Base-by-base conservation (phyloP, 64 coral and sea anemone genomes). In the Porites lutea region DNA sequence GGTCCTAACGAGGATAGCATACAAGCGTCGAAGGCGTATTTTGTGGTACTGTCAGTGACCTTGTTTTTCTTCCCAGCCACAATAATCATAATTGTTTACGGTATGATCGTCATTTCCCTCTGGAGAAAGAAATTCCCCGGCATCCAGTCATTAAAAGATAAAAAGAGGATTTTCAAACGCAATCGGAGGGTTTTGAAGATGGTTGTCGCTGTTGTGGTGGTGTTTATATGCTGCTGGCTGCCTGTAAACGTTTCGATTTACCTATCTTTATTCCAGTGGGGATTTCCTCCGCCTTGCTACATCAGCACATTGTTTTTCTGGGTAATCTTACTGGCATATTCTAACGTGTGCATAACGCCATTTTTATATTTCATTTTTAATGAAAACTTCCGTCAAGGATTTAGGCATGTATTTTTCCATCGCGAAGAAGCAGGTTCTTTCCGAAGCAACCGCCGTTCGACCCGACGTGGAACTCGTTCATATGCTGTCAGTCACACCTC, bases 151-250 rank as follows among this genome's bases (percentile, higher is more conserved):
- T 52, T 71, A 15, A 82, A 78, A 72, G 89, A 72, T 11, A 82
- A 72, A 48, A 91, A 82, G 43, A 82, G 89, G 47, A 54, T 79
- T 37, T 64, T 65, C 20, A 72, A 44, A 59, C 78, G 82, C 57
- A 91, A 91, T 79, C 80, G 89, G 37, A 91, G 72, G 11, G 89
- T 91, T 2, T 83, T 91, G 22, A 70, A 20, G 58, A 91, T 91
- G 89, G 44, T 91, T 5, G 79, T 91, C 8, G 82, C 68, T n/a
- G 76, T 92, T 19, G 82, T 92, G 10, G 11, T 87, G 15, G 60
- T 92, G 4, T 92, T 92, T 53, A 21, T 92, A 55, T 68, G 74
- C 18, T 92, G 72, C 2, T 92, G 90, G 90, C 22, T 83, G 12
- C 90, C 90, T 3, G 37, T 82, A 15, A 82, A 82, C 58, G 79